These are phyloP conservation scores for Poliocrania exsul DNA, from an alignment of 2,797 vertebrate species.

Conservation along the genomic window DNA sequence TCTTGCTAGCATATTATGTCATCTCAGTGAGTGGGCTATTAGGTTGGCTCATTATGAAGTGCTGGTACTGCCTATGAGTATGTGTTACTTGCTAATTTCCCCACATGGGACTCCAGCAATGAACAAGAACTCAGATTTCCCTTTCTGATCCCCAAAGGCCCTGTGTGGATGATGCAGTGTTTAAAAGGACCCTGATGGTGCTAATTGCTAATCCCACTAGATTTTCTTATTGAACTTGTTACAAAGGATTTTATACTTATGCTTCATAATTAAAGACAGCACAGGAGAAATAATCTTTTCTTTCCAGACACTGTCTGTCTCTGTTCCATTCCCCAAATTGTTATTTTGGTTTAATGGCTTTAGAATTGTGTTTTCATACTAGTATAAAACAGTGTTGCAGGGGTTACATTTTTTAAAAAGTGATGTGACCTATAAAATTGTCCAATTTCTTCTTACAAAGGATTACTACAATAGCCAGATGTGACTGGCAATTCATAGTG, in stretches of 20 bases:
- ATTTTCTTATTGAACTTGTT: neutral
- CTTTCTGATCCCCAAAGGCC: neutral
- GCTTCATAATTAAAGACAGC: conserved; percentile 12
- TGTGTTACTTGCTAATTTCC: neutral
- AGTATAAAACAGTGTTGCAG: neutral
- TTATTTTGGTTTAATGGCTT: conserved; percentile 7
- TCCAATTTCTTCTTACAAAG: neutral
- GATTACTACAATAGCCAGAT: neutral
- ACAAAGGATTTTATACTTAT: neutral
- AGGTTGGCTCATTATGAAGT: neutral
- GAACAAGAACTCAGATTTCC: neutral
- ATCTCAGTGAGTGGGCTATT: neutral
- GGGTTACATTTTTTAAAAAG: neutral
- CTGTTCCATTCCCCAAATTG: neutral
- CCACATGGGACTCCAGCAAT: neutral
- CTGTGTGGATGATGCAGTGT: neutral
- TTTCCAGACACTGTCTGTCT: neutral
- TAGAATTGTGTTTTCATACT: neutral
- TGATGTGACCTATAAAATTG: conserved; percentile 26
- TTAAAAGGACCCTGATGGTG: neutral
- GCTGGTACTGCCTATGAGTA: neutral
- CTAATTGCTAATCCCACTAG: conserved; percentile 1
- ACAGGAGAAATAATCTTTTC: conserved; percentile 1
- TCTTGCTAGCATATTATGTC: neutral
- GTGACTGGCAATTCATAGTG: neutral